These are phyloP conservation scores for Mus musculus DNA, from an alignment of 2,113 vertebrate species.

Conservation along the genomic window DNA sequence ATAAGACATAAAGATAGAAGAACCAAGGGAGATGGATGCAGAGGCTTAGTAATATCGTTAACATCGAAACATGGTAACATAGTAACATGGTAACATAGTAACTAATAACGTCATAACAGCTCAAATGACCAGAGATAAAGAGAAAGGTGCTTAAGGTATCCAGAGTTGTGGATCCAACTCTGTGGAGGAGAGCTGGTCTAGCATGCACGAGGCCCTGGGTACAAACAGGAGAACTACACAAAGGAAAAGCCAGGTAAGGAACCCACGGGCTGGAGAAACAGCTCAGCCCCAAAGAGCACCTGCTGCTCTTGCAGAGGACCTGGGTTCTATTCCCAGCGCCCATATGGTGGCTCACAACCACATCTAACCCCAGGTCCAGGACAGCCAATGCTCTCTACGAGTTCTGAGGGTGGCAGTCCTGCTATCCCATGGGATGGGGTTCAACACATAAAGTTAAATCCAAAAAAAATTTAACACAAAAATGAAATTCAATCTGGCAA, in stretches of 20 bases:
- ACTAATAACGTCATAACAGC: not conserved
- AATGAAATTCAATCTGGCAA: not conserved
- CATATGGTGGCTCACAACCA: not conserved
- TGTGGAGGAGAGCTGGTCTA: not conserved
- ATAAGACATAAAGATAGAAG: constrained; percentile 28
- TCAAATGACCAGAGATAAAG: not conserved
- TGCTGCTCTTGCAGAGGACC: not conserved
- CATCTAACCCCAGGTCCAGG: not conserved
- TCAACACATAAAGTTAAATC: not conserved
- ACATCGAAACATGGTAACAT: too few species aligned
- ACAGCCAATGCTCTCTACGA: not conserved
- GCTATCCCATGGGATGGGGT: not conserved
- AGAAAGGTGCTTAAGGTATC: not conserved
- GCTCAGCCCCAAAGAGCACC: not conserved
- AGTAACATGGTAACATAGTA: too few species aligned
- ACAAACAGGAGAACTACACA: not conserved
- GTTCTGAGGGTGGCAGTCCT: not conserved
- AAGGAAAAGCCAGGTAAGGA: not conserved
- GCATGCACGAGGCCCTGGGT: not conserved
- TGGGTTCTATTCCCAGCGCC: not conserved
- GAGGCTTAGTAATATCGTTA: not conserved
- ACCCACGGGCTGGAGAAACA: not conserved
- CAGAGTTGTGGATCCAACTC: not conserved
- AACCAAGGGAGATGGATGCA: constrained; percentile 2
- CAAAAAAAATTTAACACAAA: constrained; percentile 12